phyloP scores from a whole-genome alignment of 2,113 vertebrate genomes.

The Chamaetylas fuelleborni region DNA sequence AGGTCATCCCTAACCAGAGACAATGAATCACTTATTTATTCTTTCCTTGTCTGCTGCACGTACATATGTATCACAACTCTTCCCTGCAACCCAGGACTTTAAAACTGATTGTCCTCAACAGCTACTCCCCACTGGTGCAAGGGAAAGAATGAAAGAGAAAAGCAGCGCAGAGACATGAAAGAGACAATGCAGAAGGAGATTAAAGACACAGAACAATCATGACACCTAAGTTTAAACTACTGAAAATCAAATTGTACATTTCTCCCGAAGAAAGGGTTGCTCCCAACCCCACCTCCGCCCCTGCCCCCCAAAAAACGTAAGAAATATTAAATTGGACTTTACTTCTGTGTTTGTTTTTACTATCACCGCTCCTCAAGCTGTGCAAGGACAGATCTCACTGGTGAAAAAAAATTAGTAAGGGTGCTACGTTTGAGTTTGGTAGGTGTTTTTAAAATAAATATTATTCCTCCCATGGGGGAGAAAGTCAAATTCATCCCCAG shows the following conservation, averaged over 20 bases:
- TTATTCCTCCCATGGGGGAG: constrained; percentile 9
- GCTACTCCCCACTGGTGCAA: background rate
- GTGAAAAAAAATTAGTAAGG: background rate
- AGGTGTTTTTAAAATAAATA: constrained; percentile 58
- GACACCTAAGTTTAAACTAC: background rate
- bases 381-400: constrained; percentile 20
- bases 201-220: background rate
- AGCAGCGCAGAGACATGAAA: background rate
- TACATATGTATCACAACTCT: background rate
- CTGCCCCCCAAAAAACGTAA: background rate
- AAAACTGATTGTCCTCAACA: background rate
- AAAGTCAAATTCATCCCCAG: constrained; percentile 15
- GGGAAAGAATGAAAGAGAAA: background rate
- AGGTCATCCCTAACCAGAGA: background rate
- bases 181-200: background rate
- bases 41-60: background rate
- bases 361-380: constrained; percentile 27
- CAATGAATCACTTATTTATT: constrained; percentile 33
- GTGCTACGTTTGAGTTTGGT: background rate
- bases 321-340: background rate
- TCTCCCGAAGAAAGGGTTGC: background rate
- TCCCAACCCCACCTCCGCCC: background rate
- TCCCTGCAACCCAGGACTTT: background rate
- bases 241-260: background rate
- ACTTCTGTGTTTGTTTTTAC: constrained; percentile 11